Base-by-base conservation (phyloP, 2,797 vertebrate species). In the Neosalanx taihuensis region DNA sequence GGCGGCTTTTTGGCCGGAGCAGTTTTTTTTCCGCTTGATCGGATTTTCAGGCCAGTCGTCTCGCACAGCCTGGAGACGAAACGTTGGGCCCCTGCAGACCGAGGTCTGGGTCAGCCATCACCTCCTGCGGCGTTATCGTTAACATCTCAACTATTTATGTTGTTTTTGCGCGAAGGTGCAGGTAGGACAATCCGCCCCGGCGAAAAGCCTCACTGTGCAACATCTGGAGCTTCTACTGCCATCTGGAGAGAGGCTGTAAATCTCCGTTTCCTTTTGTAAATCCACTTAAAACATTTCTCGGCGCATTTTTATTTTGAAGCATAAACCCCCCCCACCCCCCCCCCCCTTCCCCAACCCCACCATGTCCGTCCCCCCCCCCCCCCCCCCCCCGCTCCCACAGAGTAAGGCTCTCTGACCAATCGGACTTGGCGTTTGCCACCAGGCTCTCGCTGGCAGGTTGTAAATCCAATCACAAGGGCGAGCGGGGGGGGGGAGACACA, bases 241-340 rank as follows among this genome's bases (percentile, higher is more conserved):
- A 91, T 93, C 91, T 93, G 92, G 91, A 90, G 86, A 86, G 84
- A 87, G 81, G 89, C 88, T 79, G 77, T 88, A 84, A 86, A 86
- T 91, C 87, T 91, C 89, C 82, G 81, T 92, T 93, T 93, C 89
- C 88, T 92, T 90, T 84, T 72, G 82, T 85, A 88, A 87, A 89
- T 90, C 85, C 82, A 60, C 49, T 56, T 86, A 56, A 89, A 90
- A 90, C 69, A 62, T 74, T 76, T 91, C 90, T 88, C 87, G 89
- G 88, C 90, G 89, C 90, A 17, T 92, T 93, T 92, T 88, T 90
- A 89, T 88, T 78, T 83, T 86, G 81, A 87, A 64, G 30, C 67
- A 67, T 71, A 26, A 26, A n/a, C n/a, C n/a, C n/a, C n/a, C 17
- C 63, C 64, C 41, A 71, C 46, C 37, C 37, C 10, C 41, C 10